phyloP scores from a whole-genome alignment of 2,797 vertebrate species.

The Catamblyrhynchus diadema region DNA sequence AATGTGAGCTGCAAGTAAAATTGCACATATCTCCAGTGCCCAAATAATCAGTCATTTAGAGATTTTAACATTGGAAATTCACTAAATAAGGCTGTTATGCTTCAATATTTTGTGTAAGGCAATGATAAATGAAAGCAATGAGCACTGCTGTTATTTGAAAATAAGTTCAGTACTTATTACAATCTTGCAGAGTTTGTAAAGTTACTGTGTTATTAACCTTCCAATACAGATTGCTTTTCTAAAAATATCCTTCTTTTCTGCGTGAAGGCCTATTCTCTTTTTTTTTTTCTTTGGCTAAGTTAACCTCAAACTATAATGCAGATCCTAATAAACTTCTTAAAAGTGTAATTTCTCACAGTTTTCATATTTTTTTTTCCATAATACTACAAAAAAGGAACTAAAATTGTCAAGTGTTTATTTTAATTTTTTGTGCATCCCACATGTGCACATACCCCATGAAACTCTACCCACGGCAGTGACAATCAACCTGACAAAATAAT shows the following conservation, averaged over 20 bases:
- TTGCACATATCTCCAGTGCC: not conserved
- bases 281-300: not conserved
- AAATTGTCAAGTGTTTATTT: constrained; percentile 40
- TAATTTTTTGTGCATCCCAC: not conserved
- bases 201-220: not conserved
- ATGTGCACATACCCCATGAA: not conserved
- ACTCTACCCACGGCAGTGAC: constrained; percentile 48
- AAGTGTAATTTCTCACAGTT: not conserved
- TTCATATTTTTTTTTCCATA: not conserved
- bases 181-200: not conserved
- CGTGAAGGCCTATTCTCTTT: not conserved
- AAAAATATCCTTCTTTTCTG: not conserved
- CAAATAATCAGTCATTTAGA: not conserved
- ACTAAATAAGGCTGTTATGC: not conserved
- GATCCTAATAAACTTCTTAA: not conserved
- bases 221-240: not conserved
- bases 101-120: not conserved
- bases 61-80: not conserved
- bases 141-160: not conserved
- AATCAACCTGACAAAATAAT: constrained; percentile 64
- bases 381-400: not conserved
- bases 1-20: not conserved
- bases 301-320: not conserved
- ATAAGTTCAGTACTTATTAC: not conserved
- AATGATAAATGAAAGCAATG: not conserved